Percentiles rank a stretch among this genome's conserved stretches.
These are phyloP conservation scores for Butastur rufipennis DNA, from an alignment of 2,113 vertebrate genomes.

Conservation along the genomic window DNA sequence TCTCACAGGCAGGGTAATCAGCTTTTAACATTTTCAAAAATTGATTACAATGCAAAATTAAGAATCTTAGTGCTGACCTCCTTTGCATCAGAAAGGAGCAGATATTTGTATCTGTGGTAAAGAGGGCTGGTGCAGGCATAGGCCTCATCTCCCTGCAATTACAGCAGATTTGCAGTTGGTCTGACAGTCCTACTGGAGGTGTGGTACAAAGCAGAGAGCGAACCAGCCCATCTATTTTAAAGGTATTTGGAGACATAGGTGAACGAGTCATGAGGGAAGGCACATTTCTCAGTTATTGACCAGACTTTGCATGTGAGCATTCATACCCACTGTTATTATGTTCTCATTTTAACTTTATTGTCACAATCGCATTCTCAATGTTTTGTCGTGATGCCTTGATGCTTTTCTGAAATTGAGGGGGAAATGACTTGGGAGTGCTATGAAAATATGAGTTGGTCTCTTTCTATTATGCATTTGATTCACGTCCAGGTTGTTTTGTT, in stretches of 20 bases:
- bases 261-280: neutral
- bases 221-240: neutral
- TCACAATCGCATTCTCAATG: neutral
- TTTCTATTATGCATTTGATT: neutral
- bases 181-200: neutral
- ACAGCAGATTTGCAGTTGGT: neutral
- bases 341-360: neutral
- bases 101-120: neutral
- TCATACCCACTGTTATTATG: neutral
- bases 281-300: neutral
- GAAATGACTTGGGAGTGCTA: neutral
- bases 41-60: neutral
- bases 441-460: neutral
- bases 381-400: neutral
- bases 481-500: neutral
- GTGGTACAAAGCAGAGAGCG: neutral
- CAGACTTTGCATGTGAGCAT: neutral
- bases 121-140: neutral
- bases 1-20: neutral
- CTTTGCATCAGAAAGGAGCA: neutral
- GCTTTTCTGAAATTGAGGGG: neutral
- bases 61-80: neutral
- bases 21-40: neutral
- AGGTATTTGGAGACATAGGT: neutral
- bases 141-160: neutral